Percentiles rank a stretch among this genome's conserved stretches.
Conservation (phyloP, 2,113 vertebrate species). For the Beaufortia kweichowensis region DNA sequence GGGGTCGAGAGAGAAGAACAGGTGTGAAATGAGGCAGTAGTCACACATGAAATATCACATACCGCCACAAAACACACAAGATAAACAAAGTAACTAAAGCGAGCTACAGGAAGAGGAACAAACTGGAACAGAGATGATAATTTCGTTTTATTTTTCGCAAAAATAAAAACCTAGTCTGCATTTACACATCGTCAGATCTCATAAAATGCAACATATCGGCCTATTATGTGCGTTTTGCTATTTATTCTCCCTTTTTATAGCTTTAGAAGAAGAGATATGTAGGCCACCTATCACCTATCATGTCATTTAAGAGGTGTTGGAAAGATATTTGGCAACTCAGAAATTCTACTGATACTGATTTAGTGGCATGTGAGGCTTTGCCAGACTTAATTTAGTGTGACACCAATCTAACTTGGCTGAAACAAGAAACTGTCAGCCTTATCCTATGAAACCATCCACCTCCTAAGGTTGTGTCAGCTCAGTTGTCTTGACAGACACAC, state of each 20-base stretch:
- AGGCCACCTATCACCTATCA: slow-evolving; percentile 17
- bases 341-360: slow-evolving; percentile 17
- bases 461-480: slow-evolving; percentile 55
- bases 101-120: slow-evolving; percentile 6
- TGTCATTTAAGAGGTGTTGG: slow-evolving; percentile 11
- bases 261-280: background rate
- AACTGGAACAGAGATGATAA: background rate
- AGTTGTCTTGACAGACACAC: slow-evolving; percentile 48
- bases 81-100: background rate
- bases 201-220: background rate
- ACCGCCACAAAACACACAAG: slow-evolving; percentile 15
- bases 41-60: slow-evolving; percentile 7
- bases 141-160: background rate
- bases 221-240: background rate
- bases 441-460: slow-evolving; percentile 40
- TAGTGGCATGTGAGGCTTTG: slow-evolving; percentile 26
- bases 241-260: background rate
- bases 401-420: slow-evolving; percentile 35
- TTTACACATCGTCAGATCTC: background rate
- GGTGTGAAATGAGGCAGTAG: slow-evolving; percentile 9
- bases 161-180: too few species aligned
- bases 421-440: slow-evolving; percentile 34
- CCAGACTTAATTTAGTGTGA: slow-evolving; percentile 36
- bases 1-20: slow-evolving; percentile 28
- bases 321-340: background rate